Evolutionary conservation across 2,888 invertebrate genomes (phyloP), one percentile per base, ranked within the genome.

Genomic region (Tenthredo scrophulariae): DNA sequence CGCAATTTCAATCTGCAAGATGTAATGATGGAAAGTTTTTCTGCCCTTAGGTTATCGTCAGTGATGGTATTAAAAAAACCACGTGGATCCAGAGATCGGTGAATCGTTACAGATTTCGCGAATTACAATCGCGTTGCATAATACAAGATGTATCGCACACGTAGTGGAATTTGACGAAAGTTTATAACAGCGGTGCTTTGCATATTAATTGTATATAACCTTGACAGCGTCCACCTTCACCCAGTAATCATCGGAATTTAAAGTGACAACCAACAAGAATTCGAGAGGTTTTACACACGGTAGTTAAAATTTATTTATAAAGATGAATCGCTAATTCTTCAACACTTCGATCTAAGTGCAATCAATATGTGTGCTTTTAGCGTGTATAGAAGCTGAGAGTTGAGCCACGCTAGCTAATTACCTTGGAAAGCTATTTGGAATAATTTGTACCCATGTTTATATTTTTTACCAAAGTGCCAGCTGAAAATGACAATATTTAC

Each of bases 151-250:
- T 22, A n/a, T 74, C 13, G 37, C 37, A 4, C 43, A 43, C 43
- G n/a, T 65, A 67, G 50, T 26, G 54, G 40, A 85, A 72, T 85
- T 72, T 37, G 54, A 85, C n/a, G 80, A 85, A 85, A 82, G 85
- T 79, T 80, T 80, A 62, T 29, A 70, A 29, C 82, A n/a, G 46
- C 46, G 22, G 2, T 80, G 67, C 79, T 9, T 33, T 10, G 84
- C 84, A 65, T 84, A 80, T 33, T 18, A 18, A 84, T 80, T 80
- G 15, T 33, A 18, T 33, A 18, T 26, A 80, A 80, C 80, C 80
- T 80, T 58, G 80, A 62, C 2, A 77, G 22, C 37, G 58, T 62
- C 29, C 65, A 80, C 80, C 80, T 80, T 62, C 80, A 80, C 80
- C 80, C 62, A 80, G 29, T 58, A 43, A 58, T 58, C 80, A n/a